A percentile compares a stretch with the other conserved stretches of the same genome.
Evolutionary conservation across 2,113 vertebrate genomes (phyloP).

Genomic region (Gnathonemus echidnorhynchus): DNA sequence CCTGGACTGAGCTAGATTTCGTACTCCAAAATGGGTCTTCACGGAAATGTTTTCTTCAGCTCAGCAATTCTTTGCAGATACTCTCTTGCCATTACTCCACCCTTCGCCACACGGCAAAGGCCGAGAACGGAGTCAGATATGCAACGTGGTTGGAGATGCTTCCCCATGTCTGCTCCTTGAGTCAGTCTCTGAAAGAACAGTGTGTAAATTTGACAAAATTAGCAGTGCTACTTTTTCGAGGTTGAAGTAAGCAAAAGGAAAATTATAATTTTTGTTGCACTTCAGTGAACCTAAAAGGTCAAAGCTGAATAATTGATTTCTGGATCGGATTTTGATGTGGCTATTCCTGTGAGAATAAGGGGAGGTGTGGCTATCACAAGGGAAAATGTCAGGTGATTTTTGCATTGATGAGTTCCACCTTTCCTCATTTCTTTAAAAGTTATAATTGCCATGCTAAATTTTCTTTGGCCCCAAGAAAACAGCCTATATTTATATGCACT

Average conservation of each 20-base stretch:
- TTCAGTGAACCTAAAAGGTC: neutral
- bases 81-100: neutral
- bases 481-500: neutral
- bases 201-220: neutral
- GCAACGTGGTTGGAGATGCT: neutral
- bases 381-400: neutral
- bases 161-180: neutral
- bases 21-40: neutral
- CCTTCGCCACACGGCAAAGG: neutral
- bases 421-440: neutral
- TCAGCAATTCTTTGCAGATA: neutral
- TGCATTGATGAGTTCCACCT: neutral
- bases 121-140: neutral
- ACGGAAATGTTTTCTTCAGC: slow-evolving; percentile 1
- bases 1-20: neutral
- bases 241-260: neutral
- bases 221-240: neutral
- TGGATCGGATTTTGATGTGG: neutral
- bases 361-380: neutral
- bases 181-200: slow-evolving; percentile 20
- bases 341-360: neutral
- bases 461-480: neutral
- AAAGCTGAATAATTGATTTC: neutral
- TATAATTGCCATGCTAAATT: neutral
- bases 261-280: neutral